Percentiles rank a stretch among this genome's conserved stretches.
Evolutionary conservation across 2,113 vertebrate genomes (phyloP).

Genomic region (Oncorhynchus clarkii): DNA sequence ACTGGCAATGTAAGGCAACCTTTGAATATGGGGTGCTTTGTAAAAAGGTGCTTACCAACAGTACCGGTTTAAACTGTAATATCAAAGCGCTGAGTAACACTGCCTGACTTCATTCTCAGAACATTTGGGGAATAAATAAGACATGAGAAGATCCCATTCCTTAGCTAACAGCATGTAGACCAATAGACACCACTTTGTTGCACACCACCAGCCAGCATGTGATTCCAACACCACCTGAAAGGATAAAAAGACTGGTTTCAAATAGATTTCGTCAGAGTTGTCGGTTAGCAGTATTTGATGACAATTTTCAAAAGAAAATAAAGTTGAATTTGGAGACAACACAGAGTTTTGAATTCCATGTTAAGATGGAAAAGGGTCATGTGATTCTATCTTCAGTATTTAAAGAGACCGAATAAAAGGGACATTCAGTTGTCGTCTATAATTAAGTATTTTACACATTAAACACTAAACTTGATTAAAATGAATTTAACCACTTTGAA

Average conservation of each 20-base stretch:
- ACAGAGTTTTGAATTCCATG: background rate
- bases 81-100: background rate
- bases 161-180: slow-evolving; percentile 81
- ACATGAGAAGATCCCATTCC: background rate
- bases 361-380: background rate
- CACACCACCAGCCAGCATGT: slow-evolving; percentile 87
- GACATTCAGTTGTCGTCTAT: background rate
- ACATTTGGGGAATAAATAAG: background rate
- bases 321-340: background rate
- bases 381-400: background rate
- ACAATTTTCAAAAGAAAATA: background rate
- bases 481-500: too few species aligned
- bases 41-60: background rate
- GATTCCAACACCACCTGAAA: slow-evolving; percentile 81
- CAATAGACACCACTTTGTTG: slow-evolving; percentile 82
- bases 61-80: too few species aligned
- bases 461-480: background rate
- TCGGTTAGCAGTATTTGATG: background rate
- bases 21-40: background rate
- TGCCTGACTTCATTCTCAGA: background rate
- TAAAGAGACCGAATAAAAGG: background rate
- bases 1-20: background rate
- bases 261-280: background rate
- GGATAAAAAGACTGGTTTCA: slow-evolving; percentile 15
- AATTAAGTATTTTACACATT: background rate